A percentile compares a stretch with the other conserved stretches of the same genome.
Conservation (phyloP, 2,113 vertebrate species). For the Monarcha castaneiventris region DNA sequence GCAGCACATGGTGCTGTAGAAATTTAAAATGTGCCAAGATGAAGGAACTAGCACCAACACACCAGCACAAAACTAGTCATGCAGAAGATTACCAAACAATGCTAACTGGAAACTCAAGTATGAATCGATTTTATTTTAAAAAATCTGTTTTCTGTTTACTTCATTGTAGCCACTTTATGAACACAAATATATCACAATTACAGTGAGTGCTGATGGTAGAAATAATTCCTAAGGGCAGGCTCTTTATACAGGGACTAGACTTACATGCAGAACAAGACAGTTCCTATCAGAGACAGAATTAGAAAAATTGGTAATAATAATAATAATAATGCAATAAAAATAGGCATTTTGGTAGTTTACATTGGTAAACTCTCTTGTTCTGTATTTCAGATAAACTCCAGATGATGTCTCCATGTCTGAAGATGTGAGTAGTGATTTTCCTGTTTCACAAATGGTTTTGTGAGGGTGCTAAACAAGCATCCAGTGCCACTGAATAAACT, state of each 20-base stretch:
- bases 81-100: constrained; percentile 32
- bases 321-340: not conserved
- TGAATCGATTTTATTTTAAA: not conserved
- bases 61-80: constrained; percentile 10
- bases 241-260: not conserved
- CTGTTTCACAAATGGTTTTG: not conserved
- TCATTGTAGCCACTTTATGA: not conserved
- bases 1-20: constrained; percentile 27
- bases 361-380: not conserved
- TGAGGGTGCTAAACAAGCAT: not conserved
- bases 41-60: not conserved
- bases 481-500: not conserved
- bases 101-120: constrained; percentile 3
- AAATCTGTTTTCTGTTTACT: not conserved
- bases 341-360: not conserved
- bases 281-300: not conserved
- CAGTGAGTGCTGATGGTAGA: not conserved
- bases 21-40: constrained; percentile 39
- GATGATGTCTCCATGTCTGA: not conserved
- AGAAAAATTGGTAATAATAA: not conserved
- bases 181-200: not conserved
- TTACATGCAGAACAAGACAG: not conserved
- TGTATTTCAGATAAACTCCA: not conserved
- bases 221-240: not conserved
- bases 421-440: not conserved